Base-by-base conservation (phyloP, 2,113 vertebrate genomes). In the Zosterops hypoxanthus region DNA sequence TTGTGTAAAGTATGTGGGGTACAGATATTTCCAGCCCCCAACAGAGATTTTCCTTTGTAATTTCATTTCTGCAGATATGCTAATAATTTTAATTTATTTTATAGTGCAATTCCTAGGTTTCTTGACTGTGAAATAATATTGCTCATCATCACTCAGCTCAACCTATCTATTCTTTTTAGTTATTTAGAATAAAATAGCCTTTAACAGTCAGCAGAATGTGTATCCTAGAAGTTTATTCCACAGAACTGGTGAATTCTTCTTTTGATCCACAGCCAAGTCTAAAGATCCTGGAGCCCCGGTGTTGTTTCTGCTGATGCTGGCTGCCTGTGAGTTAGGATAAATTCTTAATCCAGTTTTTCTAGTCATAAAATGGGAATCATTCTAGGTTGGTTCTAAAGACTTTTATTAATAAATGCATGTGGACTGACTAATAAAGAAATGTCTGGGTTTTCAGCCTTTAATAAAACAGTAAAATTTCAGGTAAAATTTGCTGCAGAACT, bases 301-400 rank as follows among this genome's bases (percentile, higher is more conserved):
- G 0, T 41, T 88, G 50, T 60, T 90, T 86, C 69, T 96, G 46
- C 72, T 83, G 41, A 11, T 88, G 66, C 78, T 72, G 82, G 8
- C 55, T 92, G 55, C 24, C 47, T 66, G 33, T 39, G 52, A 82
- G 18, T 65, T 76, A 24, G 88, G 57, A 78, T 49, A 52, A 86
- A 71, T 63, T 71, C 76, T 92, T 75, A 66, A 93, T 88, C 88
- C 71, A 66, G 79, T 92, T 97, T 94, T 93, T 84, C 88, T 83
- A 61, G 80, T 69, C 39, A 25, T 70, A 66, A 96, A 86, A 69
- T 83, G 20, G 64, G 39, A 81, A 56, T 75, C 44, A 70, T 94
- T 86, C 64, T 86, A 47, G 69, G 31, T 56, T 88, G 31, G 31
- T 68, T 88, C 69, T 86, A 33, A 90, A 53, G 80, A 29, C 21